Evolutionary conservation across 2,797 vertebrate genomes (phyloP).

Genomic region (Sphaeramia orbicularis): DNA sequence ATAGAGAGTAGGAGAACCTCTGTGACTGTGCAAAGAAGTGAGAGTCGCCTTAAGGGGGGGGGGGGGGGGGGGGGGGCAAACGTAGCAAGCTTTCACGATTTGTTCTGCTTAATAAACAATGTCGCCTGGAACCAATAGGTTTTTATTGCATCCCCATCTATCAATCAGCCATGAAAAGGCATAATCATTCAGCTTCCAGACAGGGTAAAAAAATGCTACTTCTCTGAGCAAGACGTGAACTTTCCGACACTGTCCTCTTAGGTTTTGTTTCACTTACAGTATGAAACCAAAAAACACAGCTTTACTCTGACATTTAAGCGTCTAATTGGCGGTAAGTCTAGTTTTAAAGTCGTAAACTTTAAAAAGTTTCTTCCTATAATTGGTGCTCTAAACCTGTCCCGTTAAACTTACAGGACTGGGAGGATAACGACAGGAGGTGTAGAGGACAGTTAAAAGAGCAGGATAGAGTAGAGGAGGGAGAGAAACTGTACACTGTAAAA

Average conservation of each 20-base stretch:
- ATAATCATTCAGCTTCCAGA: slow-evolving; percentile 28
- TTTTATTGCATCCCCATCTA: slow-evolving; percentile 49
- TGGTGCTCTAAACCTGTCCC: slow-evolving; percentile 19
- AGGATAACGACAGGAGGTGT: slow-evolving; percentile 29
- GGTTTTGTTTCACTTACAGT: too few relatives aligned
- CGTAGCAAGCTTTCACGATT: slow-evolving; percentile 72
- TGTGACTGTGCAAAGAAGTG: slow-evolving; percentile 44
- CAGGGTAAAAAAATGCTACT: slow-evolving; percentile 3
- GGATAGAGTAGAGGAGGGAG: slow-evolving; percentile 33
- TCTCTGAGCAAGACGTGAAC: background rate
- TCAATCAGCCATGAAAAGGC: slow-evolving; percentile 51
- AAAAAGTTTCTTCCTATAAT: slow-evolving; percentile 18
- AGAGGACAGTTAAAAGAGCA: slow-evolving; percentile 17
- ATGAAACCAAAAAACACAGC: background rate
- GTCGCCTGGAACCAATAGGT: slow-evolving; percentile 57
- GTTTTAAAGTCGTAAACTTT: slow-evolving; percentile 20
- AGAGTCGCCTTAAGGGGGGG: slow-evolving; percentile 54
- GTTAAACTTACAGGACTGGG: slow-evolving; percentile 13
- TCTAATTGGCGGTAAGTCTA: slow-evolving; percentile 8
- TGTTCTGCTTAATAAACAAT: slow-evolving; percentile 78
- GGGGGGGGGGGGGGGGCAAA: slow-evolving; percentile 59
- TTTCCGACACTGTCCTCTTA: too few relatives aligned
- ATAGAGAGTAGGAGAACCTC: slow-evolving; percentile 51
- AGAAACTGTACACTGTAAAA: too few relatives aligned
- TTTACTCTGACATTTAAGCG: slow-evolving; percentile 3